Evolutionary conservation across 1,140 invertebrate species (phyloP).

Genomic region (Pygmarrhopalites habei): DNA sequence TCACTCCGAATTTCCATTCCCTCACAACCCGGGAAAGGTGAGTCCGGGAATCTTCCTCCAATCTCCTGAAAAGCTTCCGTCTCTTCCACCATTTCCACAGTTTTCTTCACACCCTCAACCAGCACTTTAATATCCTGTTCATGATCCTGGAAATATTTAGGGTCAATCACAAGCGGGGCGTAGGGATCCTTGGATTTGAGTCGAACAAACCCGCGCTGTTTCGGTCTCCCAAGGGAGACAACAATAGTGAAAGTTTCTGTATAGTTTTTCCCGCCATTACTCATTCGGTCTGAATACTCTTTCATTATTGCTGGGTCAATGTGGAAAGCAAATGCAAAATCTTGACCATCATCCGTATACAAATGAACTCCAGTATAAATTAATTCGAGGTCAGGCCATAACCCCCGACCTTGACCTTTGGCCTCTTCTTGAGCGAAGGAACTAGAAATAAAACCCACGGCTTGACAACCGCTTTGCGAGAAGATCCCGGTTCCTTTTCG

Average conservation of each 20-base stretch:
- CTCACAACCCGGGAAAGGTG: slow-evolving; percentile 58
- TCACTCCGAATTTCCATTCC: slow-evolving; percentile 45
- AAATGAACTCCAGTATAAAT: slow-evolving; percentile 20
- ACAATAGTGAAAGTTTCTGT: slow-evolving; percentile 24
- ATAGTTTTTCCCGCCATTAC: slow-evolving; percentile 18
- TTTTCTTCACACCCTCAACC: slow-evolving; percentile 38
- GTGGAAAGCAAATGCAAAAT: slow-evolving; percentile 31
- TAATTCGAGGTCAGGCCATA: slow-evolving; percentile 23
- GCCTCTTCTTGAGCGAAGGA: slow-evolving; percentile 15
- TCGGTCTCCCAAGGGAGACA: slow-evolving; percentile 40
- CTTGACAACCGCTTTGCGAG: slow-evolving; percentile 14
- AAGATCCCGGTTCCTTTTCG: slow-evolving; percentile 26
- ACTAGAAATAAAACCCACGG: slow-evolving; percentile 28
- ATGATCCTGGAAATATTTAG: slow-evolving; percentile 53
- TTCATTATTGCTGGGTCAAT: slow-evolving; percentile 3
- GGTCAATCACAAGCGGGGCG: slow-evolving; percentile 55
- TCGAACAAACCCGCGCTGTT: slow-evolving; percentile 48
- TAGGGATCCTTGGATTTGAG: slow-evolving; percentile 52
- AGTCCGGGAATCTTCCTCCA: slow-evolving; percentile 62
- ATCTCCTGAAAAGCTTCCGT: slow-evolving; percentile 8
- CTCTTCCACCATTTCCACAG: slow-evolving; percentile 22
- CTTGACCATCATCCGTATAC: slow-evolving; percentile 8
- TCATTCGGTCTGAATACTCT: slow-evolving; percentile 18
- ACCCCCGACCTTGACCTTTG: slow-evolving; percentile 12
- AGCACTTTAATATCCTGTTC: slow-evolving; percentile 41